A percentile compares a stretch with the other conserved stretches of the same genome.
These are phyloP conservation scores for Enteromius afrohamiltoni DNA, from an alignment of 2,797 vertebrate genomes.

Conservation along the genomic window DNA sequence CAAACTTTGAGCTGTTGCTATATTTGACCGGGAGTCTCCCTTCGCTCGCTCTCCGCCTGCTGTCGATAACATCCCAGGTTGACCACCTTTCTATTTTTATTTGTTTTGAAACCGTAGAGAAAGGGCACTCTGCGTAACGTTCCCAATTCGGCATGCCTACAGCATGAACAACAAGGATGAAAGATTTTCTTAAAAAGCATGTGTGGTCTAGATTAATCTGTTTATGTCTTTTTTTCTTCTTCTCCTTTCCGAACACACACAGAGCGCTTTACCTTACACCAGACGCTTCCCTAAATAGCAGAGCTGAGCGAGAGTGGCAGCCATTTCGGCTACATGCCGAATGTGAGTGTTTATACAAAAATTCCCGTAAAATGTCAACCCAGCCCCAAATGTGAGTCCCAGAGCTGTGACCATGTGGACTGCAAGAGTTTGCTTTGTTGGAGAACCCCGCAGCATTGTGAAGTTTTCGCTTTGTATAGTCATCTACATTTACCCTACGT, in stretches of 20 bases:
- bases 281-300: constrained; percentile 33
- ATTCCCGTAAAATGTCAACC: constrained; percentile 55
- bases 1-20: constrained; percentile 10
- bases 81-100: constrained; percentile 58
- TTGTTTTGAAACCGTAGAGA: constrained; percentile 67
- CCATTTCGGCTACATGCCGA: constrained; percentile 49
- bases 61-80: constrained; percentile 40
- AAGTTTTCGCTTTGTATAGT: constrained; percentile 49
- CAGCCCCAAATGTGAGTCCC: constrained; percentile 55
- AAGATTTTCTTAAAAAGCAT: constrained; percentile 15
- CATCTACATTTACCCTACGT: constrained; percentile 54
- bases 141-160: background rate
- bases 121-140: background rate
- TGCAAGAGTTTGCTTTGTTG: constrained; percentile 60
- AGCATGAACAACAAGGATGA: constrained; percentile 5
- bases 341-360: constrained; percentile 57
- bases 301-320: constrained; percentile 42
- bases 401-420: constrained; percentile 50
- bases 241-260: background rate
- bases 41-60: constrained; percentile 33
- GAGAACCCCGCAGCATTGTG: constrained; percentile 55
- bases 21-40: constrained; percentile 43
- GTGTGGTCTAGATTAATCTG: constrained; percentile 31
- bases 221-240: constrained; percentile 31
- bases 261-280: constrained; percentile 26